These are phyloP conservation scores for Lepeophtheirus nordmannii DNA, from an alignment of 2,888 invertebrate genomes.

Conservation along the genomic window DNA sequence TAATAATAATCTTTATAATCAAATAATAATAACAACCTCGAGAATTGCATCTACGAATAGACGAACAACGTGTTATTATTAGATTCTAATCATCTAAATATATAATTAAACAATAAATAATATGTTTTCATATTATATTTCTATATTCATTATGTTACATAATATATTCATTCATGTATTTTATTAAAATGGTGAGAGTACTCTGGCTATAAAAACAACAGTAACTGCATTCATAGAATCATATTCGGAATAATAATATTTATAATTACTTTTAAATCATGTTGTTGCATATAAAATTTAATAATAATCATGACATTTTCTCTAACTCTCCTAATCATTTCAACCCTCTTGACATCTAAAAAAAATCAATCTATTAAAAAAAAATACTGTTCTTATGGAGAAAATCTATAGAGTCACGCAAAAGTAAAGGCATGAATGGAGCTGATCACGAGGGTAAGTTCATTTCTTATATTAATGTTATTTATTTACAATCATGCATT, in stretches of 20 bases:
- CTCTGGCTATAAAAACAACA: not conserved
- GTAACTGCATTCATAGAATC: not conserved
- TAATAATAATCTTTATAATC: no score
- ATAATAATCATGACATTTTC: not conserved
- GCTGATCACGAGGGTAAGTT: not conserved
- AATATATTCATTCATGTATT: not conserved
- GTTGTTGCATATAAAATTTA: not conserved
- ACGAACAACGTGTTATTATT: constrained; percentile 3
- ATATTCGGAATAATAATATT: constrained; percentile 6
- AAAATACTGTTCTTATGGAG: not conserved
- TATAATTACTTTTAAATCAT: not conserved
- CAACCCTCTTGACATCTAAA: not conserved
- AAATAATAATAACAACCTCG: not conserved
- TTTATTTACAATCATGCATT: not conserved
- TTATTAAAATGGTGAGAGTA: constrained; percentile 4
- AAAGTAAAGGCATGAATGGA: not conserved
- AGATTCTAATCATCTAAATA: not conserved
- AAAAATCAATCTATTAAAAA: not conserved
- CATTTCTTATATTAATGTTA: not conserved
- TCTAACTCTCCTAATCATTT: constrained; percentile 8
- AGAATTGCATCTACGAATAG: not conserved
- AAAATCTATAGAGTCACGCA: not conserved
- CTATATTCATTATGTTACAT: not conserved
- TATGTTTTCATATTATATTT: not conserved
- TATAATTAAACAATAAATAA: no score